Base-by-base conservation (phyloP, 1,140 invertebrate genomes). In the Drosophila oshimai region DNA sequence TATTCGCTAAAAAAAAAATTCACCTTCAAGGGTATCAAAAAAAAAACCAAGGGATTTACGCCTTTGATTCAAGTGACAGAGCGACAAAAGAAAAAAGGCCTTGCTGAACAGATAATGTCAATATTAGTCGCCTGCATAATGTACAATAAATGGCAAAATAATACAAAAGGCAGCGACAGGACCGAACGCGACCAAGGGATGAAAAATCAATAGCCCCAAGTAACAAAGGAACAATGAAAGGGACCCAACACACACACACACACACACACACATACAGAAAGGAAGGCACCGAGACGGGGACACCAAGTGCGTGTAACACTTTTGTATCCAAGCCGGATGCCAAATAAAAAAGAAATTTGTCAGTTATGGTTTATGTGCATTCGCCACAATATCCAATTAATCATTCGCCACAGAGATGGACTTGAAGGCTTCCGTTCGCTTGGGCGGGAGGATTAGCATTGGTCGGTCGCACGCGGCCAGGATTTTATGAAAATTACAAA, bases 331-430 rank as follows among this genome's bases (percentile, higher is more conserved):
- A 77, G 55, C 69, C 74, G 81, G 76, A 79, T 89, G 74, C 79
- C 80, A 89, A 81, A 89, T 89, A 89, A 89, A 89, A 89, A 87
- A 81, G 80, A 74, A 89, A 89, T 89, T 89, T 89, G 87, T 89
- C 86, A 89, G 81, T 75, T 87, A 88, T 81, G 81, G 83, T 75
- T 81, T 77, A 62, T 71, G 34, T 65, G 68, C 39, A 54, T 50
- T 69, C 60, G 44, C 64, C 57, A 37, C 45, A 46, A 50, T 17
- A 51, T 49, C 46, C 41, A 72, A 73, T 73, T 73, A 73, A 73
- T 73, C 69, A 73, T 72, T 34, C 12, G 15, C 58, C 37, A 37
- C 45, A 44, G 28, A 28, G 58, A 60, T 62, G 37, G 31, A 39
- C 39, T 44, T 37, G 44, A 41, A 49, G 31, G 18, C 24, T 29